phyloP scores from a whole-genome alignment of 2,888 invertebrate genomes.

The Didymodactylos carnosus region DNA sequence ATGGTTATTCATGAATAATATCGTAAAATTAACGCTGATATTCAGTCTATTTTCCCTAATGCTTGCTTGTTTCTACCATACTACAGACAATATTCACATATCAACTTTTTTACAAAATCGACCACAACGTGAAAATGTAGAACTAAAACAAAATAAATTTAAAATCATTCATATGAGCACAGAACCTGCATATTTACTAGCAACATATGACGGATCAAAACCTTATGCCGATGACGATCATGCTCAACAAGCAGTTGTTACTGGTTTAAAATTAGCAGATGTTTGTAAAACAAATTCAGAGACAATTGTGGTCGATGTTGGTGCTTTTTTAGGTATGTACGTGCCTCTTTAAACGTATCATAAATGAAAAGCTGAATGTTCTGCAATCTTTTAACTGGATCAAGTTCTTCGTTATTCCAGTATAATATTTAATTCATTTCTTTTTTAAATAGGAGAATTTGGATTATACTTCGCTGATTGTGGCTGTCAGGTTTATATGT shows the following conservation, averaged over 20 bases:
- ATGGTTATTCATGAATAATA: too few species aligned
- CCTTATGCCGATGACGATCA: background rate
- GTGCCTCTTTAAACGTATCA: background rate
- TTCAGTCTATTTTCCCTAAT: too few species aligned
- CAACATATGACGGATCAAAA: background rate
- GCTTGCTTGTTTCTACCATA: too few species aligned
- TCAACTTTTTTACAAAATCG: too few species aligned
- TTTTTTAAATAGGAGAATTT: background rate
- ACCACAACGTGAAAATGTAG: too few species aligned
- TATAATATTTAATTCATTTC: background rate
- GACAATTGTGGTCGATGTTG: background rate
- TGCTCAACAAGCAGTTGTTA: background rate
- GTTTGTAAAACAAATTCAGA: background rate
- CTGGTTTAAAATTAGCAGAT: background rate
- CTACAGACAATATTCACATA: too few species aligned
- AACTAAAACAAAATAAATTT: too few species aligned
- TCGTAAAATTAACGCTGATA: too few species aligned
- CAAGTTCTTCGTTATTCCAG: too few species aligned
- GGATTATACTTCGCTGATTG: background rate
- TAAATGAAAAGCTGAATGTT: background rate
- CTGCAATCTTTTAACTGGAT: too few species aligned
- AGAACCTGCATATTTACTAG: background rate
- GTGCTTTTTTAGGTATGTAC: background rate
- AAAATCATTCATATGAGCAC: too few species aligned
- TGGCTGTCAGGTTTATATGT: background rate